A percentile compares a stretch with the other conserved stretches of the same genome.
Conservation (phyloP, 2,797 vertebrate genomes). For the Setipinna tenuifilis region DNA sequence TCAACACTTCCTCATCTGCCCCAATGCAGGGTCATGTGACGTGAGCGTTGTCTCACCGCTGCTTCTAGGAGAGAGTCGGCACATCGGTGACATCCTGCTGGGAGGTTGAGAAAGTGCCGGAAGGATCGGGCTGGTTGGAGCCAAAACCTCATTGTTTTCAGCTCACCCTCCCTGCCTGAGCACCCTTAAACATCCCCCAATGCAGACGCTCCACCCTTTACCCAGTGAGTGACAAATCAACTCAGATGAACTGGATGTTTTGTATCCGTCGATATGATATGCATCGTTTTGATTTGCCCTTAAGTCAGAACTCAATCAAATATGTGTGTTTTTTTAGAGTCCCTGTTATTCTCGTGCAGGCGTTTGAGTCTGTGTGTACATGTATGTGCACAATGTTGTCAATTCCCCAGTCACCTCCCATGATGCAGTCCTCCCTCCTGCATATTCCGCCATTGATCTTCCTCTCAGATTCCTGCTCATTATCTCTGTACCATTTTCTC, state of each 20-base stretch:
- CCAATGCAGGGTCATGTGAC: conserved; percentile 70
- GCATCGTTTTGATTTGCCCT: background rate
- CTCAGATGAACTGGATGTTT: background rate
- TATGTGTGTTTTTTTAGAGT: background rate
- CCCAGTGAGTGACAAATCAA: background rate
- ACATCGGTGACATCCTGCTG: conserved; percentile 45
- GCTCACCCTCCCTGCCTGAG: conserved; percentile 38
- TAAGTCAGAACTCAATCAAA: conserved; percentile 30
- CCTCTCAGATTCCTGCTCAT: conserved; percentile 33
- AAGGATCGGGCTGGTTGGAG: conserved; percentile 46
- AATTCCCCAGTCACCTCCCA: conserved; percentile 23
- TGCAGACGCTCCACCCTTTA: conserved; percentile 11
- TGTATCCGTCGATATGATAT: background rate
- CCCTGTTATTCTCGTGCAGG: conserved; percentile 10
- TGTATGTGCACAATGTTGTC: conserved; percentile 3
- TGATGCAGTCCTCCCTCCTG: conserved; percentile 2
- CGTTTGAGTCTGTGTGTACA: conserved; percentile 16
- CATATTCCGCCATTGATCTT: conserved; percentile 34
- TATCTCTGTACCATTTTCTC: conserved; percentile 28
- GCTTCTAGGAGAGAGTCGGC: conserved; percentile 38
- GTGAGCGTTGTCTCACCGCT: conserved; percentile 59
- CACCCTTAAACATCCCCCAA: conserved; percentile 32
- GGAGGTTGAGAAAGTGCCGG: conserved; percentile 40
- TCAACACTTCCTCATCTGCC: conserved; percentile 78
- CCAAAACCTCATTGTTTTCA: conserved; percentile 38